Percentiles rank a stretch among this genome's conserved stretches.
Evolutionary conservation across 2,113 vertebrate species (phyloP).

Genomic region (Paradoxurus hermaphroditus): DNA sequence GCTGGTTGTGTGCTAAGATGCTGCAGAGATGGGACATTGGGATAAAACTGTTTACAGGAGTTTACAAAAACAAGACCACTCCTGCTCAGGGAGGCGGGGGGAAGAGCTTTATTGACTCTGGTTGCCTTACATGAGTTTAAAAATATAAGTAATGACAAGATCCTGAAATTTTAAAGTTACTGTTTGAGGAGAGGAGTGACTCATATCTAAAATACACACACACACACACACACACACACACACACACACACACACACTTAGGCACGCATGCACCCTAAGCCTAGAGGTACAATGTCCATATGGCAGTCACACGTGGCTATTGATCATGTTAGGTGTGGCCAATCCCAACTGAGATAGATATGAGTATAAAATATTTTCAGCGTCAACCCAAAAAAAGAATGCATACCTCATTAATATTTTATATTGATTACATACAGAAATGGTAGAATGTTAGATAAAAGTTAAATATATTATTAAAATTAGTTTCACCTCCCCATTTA

Average conservation of each 20-base stretch:
- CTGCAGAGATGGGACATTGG: background rate
- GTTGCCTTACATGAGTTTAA: background rate
- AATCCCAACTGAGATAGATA: background rate
- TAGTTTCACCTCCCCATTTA: background rate
- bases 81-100: background rate
- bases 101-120: background rate
- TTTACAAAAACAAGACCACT: background rate
- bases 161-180: background rate
- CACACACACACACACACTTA: background rate
- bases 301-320: background rate
- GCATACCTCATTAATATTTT: background rate
- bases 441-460: background rate
- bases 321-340: background rate
- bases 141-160: background rate
- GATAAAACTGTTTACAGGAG: background rate
- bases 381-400: background rate
- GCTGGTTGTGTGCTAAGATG: background rate
- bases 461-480: background rate
- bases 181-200: background rate
- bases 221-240: background rate
- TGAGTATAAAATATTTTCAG: background rate
- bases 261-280: no score
- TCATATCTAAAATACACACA: background rate
- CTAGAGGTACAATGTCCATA: background rate
- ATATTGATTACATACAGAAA: background rate